These are phyloP conservation scores for Selene dorsalis DNA, from an alignment of 2,797 vertebrate genomes.

Conservation along the genomic window DNA sequence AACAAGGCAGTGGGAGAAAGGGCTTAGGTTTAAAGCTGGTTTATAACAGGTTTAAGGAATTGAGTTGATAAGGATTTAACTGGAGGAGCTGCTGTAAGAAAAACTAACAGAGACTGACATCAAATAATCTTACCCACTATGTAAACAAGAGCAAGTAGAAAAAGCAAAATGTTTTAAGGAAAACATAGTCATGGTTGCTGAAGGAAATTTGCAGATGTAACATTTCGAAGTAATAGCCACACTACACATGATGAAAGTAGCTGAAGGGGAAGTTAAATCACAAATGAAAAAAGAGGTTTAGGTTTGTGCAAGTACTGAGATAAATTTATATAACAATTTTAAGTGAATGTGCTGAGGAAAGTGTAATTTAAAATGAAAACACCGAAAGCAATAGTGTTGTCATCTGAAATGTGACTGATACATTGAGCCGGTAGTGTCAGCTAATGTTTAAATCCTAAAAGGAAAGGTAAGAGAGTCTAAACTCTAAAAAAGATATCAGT, in stretches of 20 bases:
- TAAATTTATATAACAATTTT: neutral
- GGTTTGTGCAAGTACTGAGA: neutral
- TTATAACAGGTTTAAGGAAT: slow-evolving; percentile 49
- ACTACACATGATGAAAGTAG: neutral
- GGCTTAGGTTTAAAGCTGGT: slow-evolving; percentile 40
- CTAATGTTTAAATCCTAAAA: neutral
- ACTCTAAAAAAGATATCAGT: neutral
- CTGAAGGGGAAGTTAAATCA: neutral
- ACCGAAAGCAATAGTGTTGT: slow-evolving; percentile 8
- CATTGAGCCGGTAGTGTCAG: neutral
- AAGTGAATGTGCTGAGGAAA: neutral
- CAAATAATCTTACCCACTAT: slow-evolving; percentile 55
- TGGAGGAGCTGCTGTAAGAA: slow-evolving; percentile 63
- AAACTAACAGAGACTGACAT: slow-evolving; percentile 59
- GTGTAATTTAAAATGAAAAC: neutral
- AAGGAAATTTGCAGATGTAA: neutral
- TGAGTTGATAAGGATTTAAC: slow-evolving; percentile 45
- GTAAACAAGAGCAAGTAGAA: neutral
- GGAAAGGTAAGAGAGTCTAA: neutral
- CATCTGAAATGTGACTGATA: neutral
- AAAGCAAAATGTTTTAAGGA: neutral
- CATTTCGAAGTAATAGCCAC: neutral
- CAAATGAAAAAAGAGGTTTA: neutral
- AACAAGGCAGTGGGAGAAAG: slow-evolving; percentile 33
- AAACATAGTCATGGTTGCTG: neutral